phyloP scores from a whole-genome alignment of 2,797 vertebrate species.

The Vultur gryphus region DNA sequence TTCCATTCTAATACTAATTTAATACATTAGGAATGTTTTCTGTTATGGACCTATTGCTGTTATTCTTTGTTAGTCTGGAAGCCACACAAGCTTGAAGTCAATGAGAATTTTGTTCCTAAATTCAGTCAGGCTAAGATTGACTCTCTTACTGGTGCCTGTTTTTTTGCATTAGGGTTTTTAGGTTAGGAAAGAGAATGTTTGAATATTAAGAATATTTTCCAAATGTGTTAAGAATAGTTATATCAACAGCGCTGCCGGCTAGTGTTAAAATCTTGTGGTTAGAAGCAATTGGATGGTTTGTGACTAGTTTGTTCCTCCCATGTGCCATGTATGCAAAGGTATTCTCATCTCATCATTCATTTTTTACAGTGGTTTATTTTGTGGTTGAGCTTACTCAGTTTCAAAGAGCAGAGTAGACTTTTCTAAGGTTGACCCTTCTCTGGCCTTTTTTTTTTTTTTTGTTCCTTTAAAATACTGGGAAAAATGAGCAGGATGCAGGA shows the following conservation, averaged over 20 bases:
- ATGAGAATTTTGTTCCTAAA: background rate
- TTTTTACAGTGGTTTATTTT: constrained; percentile 60
- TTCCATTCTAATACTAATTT: background rate
- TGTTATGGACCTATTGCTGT: background rate
- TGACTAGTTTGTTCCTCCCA: background rate
- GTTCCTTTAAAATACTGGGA: background rate
- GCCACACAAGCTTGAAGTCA: background rate
- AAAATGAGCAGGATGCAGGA: background rate
- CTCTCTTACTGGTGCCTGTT: background rate
- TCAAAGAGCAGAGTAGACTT: constrained; percentile 9
- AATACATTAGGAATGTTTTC: background rate
- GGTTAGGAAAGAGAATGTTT: background rate
- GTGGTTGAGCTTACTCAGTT: constrained; percentile 35
- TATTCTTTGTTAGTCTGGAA: background rate
- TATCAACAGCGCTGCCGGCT: background rate
- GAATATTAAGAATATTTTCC: constrained; percentile 1
- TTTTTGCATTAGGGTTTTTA: background rate
- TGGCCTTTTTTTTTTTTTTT: background rate
- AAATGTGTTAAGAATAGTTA: background rate
- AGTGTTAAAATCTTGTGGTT: constrained; percentile 11
- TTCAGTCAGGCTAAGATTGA: background rate
- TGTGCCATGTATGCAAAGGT: constrained; percentile 31
- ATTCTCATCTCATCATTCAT: constrained; percentile 29
- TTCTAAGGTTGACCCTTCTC: constrained; percentile 8
- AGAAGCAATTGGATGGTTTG: background rate